Conservation (phyloP, 2,113 vertebrate genomes). For the Pholis gunnellus region DNA sequence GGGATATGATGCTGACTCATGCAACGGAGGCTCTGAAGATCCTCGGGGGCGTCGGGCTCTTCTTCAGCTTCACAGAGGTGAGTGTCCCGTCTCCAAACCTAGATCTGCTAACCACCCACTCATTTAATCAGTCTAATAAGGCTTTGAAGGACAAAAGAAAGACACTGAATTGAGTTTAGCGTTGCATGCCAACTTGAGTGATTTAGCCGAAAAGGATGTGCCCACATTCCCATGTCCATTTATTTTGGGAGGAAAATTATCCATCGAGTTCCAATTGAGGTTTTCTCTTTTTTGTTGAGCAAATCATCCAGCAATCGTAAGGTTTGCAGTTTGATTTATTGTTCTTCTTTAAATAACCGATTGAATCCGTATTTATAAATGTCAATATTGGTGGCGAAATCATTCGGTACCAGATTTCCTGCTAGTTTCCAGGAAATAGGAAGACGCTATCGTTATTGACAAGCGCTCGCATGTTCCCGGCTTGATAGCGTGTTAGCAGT, state of each 20-base stretch:
- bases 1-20: slow-evolving; percentile 87
- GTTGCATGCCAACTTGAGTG: neutral
- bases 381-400: neutral
- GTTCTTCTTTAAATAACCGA: neutral
- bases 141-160: neutral
- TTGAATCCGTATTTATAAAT: no score
- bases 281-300: neutral
- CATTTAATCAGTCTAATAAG: neutral
- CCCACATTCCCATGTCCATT: neutral
- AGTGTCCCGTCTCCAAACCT: slow-evolving; percentile 8
- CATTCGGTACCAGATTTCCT: no score
- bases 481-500: neutral
- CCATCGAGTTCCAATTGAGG: neutral
- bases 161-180: neutral
- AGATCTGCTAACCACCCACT: neutral
- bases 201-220: neutral
- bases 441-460: neutral
- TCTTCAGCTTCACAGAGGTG: slow-evolving; percentile 97
- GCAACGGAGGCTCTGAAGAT: slow-evolving; percentile 91
- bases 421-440: neutral
- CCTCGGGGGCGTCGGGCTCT: slow-evolving; percentile 93
- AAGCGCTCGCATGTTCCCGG: neutral
- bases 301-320: neutral
- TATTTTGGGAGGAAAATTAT: no score
- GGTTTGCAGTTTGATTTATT: neutral